These are phyloP conservation scores for Diphyllodes magnificus DNA, from an alignment of 2,113 vertebrate species.

Conservation along the genomic window DNA sequence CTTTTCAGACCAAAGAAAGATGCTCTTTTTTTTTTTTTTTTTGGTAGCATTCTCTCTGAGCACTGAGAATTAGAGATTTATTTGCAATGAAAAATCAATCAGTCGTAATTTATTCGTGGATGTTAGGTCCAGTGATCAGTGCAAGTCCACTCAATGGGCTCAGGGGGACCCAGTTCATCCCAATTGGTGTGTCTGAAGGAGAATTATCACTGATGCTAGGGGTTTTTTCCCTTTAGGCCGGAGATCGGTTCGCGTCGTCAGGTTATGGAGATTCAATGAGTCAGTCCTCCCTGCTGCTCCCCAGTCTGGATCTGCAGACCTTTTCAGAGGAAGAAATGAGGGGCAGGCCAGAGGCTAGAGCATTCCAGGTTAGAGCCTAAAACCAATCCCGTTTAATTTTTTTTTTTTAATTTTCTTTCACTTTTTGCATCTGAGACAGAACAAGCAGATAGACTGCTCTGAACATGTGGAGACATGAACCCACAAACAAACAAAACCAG, in stretches of 20 bases:
- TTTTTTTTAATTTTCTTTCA: background rate
- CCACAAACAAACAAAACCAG: background rate
- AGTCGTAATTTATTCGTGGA: constrained; percentile 98
- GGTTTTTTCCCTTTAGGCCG: constrained; percentile 85
- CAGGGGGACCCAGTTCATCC: constrained; percentile 91
- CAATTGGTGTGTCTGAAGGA: constrained; percentile 97
- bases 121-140: constrained; percentile 91
- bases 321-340: constrained; percentile 66
- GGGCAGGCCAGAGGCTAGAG: constrained; percentile 70
- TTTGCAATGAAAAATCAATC: constrained; percentile 96
- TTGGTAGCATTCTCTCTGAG: constrained; percentile 79
- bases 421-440: constrained; percentile 13
- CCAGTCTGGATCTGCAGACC: constrained; percentile 78
- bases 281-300: constrained; percentile 78
- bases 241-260: constrained; percentile 85
- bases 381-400: constrained; percentile 25
- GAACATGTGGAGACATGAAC: background rate
- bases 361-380: constrained; percentile 76
- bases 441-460: background rate
- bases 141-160: constrained; percentile 90
- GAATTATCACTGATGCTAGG: constrained; percentile 94
- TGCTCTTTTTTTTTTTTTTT: constrained; percentile 55
- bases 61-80: constrained; percentile 90
- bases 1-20: constrained; percentile 68
- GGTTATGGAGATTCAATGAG: constrained; percentile 70